Base-by-base conservation (phyloP, 2,888 invertebrate genomes). In the Bimastos eiseni region DNA sequence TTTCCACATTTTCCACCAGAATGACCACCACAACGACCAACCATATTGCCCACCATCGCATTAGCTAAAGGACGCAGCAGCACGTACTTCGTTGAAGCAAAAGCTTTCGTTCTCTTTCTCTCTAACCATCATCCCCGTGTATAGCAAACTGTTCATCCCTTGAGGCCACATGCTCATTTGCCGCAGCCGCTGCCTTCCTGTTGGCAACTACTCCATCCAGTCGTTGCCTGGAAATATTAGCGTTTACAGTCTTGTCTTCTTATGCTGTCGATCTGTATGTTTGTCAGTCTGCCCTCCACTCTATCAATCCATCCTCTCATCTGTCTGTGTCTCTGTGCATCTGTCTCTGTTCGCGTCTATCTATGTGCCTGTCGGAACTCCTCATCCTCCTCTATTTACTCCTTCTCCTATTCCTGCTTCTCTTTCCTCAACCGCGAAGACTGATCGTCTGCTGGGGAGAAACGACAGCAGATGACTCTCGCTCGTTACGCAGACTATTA, bases 391-490 rank as follows among this genome's bases (percentile, higher is more conserved):
- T 70, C 70, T n/a, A n/a, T n/a, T n/a, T n/a, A n/a, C n/a, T 70
- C 17, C 24, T 55, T 44, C 44, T 44, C 44, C 49, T 49, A 17
- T 21, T 70, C 70, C n/a, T 49, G 4, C 70, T 70, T n/a, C n/a
- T n/a, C n/a, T n/a, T n/a, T 8, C 70, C 30, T n/a, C 21, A 21
- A 24, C 49, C 49, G 21, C 21, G 21, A 49, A 24, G n/a, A 70
- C 5, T n/a, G n/a, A 70, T 70, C 70, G 70, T 70, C 70, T 70
- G 70, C 70, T n/a, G 70, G n/a, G 70, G 13, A 70, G 70, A 30
- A n/a, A 70, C 70, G 70, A n/a, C 70, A n/a, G 70, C 70, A 70
- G 70, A 70, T n/a, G 70, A n/a, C 70, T 70, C 70, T 70, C n/a
- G 70, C 70, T 70, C n/a, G 70, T 70, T 70, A 70, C 70, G n/a